Base-by-base conservation (phyloP, 2,113 vertebrate species). In the Elephantulus edwardii region DNA sequence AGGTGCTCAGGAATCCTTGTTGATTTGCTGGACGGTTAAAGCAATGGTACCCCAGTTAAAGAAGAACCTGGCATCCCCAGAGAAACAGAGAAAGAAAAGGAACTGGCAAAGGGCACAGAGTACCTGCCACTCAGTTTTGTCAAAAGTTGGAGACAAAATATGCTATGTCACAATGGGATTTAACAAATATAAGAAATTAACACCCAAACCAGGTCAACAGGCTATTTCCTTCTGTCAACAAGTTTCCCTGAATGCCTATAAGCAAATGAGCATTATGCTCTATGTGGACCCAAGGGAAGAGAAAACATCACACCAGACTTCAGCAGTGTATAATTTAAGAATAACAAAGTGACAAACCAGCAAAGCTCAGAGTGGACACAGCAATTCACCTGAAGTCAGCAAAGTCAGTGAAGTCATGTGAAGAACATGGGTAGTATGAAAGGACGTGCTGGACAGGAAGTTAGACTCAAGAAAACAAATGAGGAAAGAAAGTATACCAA, bases 61-160 rank as follows among this genome's bases (percentile, higher is more conserved):
- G n/a, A 80, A 71, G 26, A 50, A 58, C 42, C 38, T 5, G 30
- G 11, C 70, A 9, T 35, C 83, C n/a, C 50, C 72, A 17, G 19
- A 83, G 88, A 91, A n/a, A 20, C 46, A 40, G 8, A 26, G 22
- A 52, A 66, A 89, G n/a, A 79, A 74, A 60, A 86, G 33, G 28
- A 42, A 30, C 6, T 24, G 60, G 50, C 2, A 70, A n/a, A 70
- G 11, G 26, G 46, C 7, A 80, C 26, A 50, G 20, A 75, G 17
- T 30, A 17, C 24, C 3, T 71, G 48, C 40, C n/a, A 82, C 8
- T 26, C 33, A 16, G 8, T 83, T 95, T 54, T 86, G 66, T 66
- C 83, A 52, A 66, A 93, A 83, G 19, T 5, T 75, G 35, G 33
- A 79, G 42, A 92, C 64, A 60, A 80, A 92, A 83, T 16, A 79